These are phyloP conservation scores for Percina caprodes DNA, from an alignment of 2,113 vertebrate species.

Conservation along the genomic window DNA sequence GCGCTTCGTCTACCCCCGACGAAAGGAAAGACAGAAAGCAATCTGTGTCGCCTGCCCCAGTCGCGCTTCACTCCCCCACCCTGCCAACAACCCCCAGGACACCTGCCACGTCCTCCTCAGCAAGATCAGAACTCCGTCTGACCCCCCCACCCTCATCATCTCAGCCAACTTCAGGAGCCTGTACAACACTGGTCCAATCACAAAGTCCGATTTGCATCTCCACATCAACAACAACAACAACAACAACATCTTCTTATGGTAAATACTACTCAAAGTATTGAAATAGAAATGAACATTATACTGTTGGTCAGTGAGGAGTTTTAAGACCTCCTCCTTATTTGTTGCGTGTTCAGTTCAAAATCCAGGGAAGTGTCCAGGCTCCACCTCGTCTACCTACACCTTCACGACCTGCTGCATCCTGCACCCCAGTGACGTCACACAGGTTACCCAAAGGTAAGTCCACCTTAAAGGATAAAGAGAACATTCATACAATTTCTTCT, in stretches of 20 bases:
- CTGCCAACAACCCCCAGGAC: neutral
- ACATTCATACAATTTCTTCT: neutral
- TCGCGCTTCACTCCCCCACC: constrained; percentile 9
- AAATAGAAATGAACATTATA: neutral
- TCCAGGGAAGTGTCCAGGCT: constrained; percentile 94
- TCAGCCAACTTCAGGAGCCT: constrained; percentile 52
- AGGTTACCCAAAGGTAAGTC: constrained; percentile 92
- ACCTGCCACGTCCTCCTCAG: constrained; percentile 10
- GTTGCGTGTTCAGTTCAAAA: constrained; percentile 85
- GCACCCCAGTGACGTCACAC: constrained; percentile 94
- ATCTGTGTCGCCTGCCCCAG: neutral
- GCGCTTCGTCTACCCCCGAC: constrained; percentile 79
- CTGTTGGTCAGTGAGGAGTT: neutral
- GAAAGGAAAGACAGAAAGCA: constrained; percentile 77
- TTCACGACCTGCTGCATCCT: constrained; percentile 97
- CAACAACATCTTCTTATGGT: constrained; percentile 63
- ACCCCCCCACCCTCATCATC: constrained; percentile 18
- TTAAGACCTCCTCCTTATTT: neutral
- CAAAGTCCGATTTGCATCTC: constrained; percentile 61
- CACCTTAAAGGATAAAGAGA: neutral
- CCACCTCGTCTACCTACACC: constrained; percentile 96
- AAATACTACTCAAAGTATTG: neutral
- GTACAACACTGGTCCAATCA: constrained; percentile 74
- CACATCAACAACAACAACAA: constrained; percentile 30
- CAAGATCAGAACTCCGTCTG: constrained; percentile 6